Base-by-base conservation (phyloP, 2,113 vertebrate species). In the Colaptes auratus region DNA sequence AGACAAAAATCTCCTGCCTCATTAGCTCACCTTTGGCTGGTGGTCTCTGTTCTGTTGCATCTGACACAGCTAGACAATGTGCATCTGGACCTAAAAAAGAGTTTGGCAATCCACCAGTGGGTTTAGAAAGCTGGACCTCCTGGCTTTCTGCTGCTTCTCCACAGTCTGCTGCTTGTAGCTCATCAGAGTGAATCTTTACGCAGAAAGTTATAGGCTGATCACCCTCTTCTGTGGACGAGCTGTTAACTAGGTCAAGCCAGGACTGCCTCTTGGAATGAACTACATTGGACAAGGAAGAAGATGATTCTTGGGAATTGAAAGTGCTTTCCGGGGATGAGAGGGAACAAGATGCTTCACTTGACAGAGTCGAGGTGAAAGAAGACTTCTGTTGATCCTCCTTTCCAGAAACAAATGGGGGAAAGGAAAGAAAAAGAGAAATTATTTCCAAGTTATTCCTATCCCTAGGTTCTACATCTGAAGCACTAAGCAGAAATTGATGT, bases 301-400 rank as follows among this genome's bases (percentile, higher is more conserved):
- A 98, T 5, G 86, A 91, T 35, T 97, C 97, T 78, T 98, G 95
- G 6, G 98, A 98, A 12, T 97, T 98, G 78, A 97, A 97, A 12
- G 98, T 97, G 44, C 98, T 98, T 95, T 98, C 98, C 53, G 98
- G 97, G 25, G 98, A 98, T 20, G 98, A 98, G 58, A 95, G 92
- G 27, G 98, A 98, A 69, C 97, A 97, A 3, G 98, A 98, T 50
- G 97, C 96, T 94, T 98, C 98, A 50, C 97, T 98, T 82, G 97
- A 95, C n/a, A 94, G 93, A 12, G 97, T 86, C 1, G 98, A 98
- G 33, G 98, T 98, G 56, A 98, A 98, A 35, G 98, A 97, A 9
- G 96, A 85, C 55, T 95, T 95, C 71, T 95, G 97, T 6, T 95
- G 85, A 86, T 89, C 93, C 98, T 98, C 52, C 73, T 95, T 96